Evolutionary conservation across 2,113 vertebrate genomes (phyloP).

Genomic region (Scolopax mira): DNA sequence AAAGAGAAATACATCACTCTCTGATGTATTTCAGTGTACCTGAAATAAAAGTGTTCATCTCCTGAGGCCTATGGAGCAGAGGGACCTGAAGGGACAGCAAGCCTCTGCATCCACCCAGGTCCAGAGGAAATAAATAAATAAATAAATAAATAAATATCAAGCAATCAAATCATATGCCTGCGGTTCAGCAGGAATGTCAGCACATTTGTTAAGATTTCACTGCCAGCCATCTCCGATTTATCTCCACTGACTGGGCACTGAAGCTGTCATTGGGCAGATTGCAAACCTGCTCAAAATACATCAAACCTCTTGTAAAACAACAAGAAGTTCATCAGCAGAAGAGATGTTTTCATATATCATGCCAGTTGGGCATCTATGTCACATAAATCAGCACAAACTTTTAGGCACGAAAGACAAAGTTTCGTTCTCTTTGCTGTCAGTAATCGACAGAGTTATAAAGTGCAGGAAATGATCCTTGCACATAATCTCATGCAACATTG

Average conservation of each 20-base stretch:
- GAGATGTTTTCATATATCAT: conserved; percentile 53
- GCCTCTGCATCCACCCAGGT: conserved; percentile 29
- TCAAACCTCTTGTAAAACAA: background rate
- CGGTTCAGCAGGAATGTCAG: conserved; percentile 72
- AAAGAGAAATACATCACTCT: background rate
- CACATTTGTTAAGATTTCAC: conserved; percentile 75
- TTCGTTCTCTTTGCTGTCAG: conserved; percentile 25
- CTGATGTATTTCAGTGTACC: background rate
- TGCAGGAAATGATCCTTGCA: conserved; percentile 78
- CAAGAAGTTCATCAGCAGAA: conserved; percentile 49
- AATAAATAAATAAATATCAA: conserved; percentile 15
- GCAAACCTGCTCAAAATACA: conserved; percentile 55
- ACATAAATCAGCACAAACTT: conserved; percentile 62
- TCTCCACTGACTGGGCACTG: conserved; percentile 42
- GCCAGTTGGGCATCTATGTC: background rate
- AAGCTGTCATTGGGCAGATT: conserved; percentile 14
- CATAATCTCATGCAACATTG: conserved; percentile 75
- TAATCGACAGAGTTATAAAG: conserved; percentile 58
- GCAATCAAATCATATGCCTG: conserved; percentile 74
- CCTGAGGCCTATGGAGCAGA: background rate
- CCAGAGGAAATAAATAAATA: background rate
- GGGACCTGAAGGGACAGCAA: conserved; percentile 50
- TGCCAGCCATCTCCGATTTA: conserved; percentile 58
- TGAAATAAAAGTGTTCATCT: background rate
- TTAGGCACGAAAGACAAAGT: conserved; percentile 22